Evolutionary conservation across 2,888 invertebrate genomes (phyloP).

Genomic region (Slavum lentiscoides): DNA sequence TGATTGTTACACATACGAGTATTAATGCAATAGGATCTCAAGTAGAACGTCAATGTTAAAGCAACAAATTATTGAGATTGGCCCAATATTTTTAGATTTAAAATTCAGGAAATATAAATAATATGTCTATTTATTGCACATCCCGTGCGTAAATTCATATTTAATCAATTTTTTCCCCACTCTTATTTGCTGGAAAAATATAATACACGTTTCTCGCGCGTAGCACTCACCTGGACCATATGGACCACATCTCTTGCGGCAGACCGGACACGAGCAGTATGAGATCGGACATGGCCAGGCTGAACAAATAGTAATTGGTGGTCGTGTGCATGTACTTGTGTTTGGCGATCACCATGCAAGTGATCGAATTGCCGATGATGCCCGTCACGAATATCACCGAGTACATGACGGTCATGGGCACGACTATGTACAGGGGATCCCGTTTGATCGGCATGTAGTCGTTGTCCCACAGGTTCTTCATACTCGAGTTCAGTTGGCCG

Average conservation of each 20-base stretch:
- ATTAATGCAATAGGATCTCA: too few species aligned
- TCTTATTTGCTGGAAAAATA: too few species aligned
- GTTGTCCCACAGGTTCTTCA: neutral
- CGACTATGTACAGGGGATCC: conserved; percentile 68
- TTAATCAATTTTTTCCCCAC: too few species aligned
- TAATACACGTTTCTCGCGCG: too few species aligned
- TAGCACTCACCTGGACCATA: conserved; percentile 68
- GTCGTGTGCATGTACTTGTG: conserved; percentile 84
- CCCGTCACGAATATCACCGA: conserved; percentile 77
- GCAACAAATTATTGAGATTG: too few species aligned
- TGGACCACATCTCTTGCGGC: conserved; percentile 79
- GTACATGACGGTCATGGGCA: conserved; percentile 78
- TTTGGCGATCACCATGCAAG: conserved; percentile 80
- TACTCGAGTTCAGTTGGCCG: conserved; percentile 8
- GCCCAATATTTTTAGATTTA: too few species aligned
- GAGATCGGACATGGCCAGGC: conserved; percentile 80
- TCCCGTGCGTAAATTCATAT: too few species aligned
- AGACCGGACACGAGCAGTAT: conserved; percentile 76
- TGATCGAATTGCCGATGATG: conserved; percentile 78
- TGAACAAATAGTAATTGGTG: conserved; percentile 81
- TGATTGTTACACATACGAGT: too few species aligned
- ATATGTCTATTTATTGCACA: too few species aligned
- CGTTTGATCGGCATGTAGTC: conserved; percentile 55
- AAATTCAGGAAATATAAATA: too few species aligned
- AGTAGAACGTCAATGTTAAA: too few species aligned